Evolutionary conservation across 2,888 invertebrate genomes (phyloP).

Genomic region (Drosophila prolongata): DNA sequence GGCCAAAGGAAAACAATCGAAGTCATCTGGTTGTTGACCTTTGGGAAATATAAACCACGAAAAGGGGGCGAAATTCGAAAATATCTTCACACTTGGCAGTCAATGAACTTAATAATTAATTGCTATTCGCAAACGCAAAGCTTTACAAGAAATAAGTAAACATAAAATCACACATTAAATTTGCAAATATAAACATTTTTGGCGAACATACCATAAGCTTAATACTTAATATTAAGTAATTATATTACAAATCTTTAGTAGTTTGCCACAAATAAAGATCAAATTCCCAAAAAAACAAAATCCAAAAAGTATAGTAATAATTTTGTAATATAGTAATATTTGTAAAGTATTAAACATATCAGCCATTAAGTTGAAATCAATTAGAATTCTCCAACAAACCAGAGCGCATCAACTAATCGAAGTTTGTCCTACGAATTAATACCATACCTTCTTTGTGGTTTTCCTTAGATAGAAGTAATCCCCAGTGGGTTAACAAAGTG

Average conservation of each 20-base stretch:
- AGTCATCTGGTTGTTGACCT: constrained; percentile 2
- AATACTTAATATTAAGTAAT: too few relatives aligned
- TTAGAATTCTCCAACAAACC: not conserved
- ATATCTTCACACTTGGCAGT: not conserved
- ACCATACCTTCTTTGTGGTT: not conserved
- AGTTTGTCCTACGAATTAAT: not conserved
- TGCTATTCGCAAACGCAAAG: not conserved
- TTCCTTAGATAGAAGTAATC: not conserved
- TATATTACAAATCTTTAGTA: too few relatives aligned
- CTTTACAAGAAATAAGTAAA: too few relatives aligned
- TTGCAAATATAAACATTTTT: too few relatives aligned
- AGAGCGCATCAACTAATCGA: not conserved
- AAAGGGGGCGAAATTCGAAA: not conserved
- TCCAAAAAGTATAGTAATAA: too few relatives aligned
- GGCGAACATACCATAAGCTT: too few relatives aligned
- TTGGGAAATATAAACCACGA: not conserved
- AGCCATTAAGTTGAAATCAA: not conserved
- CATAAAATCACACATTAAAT: too few relatives aligned
- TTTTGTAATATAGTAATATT: too few relatives aligned
- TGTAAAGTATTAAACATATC: too few relatives aligned
- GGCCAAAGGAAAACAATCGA: not conserved
- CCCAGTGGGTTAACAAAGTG: constrained; percentile 12
- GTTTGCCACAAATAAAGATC: too few relatives aligned
- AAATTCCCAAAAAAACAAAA: too few relatives aligned
- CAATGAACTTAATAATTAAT: constrained; percentile 1